phyloP scores from a whole-genome alignment of 1,140 invertebrate species.

The Andricus grossulariae region DNA sequence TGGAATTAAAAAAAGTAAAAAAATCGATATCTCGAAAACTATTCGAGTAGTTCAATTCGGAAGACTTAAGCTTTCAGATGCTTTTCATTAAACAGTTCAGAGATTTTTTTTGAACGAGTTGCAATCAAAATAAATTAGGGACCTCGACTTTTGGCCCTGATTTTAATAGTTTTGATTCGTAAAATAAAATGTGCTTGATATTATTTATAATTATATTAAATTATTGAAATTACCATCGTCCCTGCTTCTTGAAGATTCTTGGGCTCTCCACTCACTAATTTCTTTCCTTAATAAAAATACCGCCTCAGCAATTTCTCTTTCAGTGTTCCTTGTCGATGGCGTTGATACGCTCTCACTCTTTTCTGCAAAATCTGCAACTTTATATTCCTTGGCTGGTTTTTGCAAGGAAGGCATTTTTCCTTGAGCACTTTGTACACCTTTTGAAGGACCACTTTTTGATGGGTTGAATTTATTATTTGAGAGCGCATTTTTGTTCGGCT shows the following conservation, averaged over 20 bases:
- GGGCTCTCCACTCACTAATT: constrained; percentile 47
- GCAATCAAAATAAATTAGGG: too few relatives aligned
- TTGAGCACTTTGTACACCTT: not conserved
- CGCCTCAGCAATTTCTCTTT: constrained; percentile 31
- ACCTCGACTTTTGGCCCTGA: too few relatives aligned
- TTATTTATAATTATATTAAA: not conserved
- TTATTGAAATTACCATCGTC: constrained; percentile 30
- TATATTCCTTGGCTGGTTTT: constrained; percentile 6
- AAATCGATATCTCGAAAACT: too few relatives aligned
- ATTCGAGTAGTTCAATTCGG: too few relatives aligned
- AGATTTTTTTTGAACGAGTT: too few relatives aligned
- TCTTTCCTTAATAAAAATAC: constrained; percentile 40
- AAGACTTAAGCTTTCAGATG: too few relatives aligned
- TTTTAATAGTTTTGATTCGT: too few relatives aligned
- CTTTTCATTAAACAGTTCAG: too few relatives aligned
- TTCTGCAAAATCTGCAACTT: constrained; percentile 19
- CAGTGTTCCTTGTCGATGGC: constrained; percentile 15
- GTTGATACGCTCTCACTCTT: constrained; percentile 12
- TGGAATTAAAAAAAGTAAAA: too few relatives aligned
- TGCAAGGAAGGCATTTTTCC: not conserved
- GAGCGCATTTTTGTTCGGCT: not conserved
- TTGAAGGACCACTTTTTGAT: not conserved
- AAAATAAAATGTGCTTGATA: not conserved
- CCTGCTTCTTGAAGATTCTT: constrained; percentile 36
- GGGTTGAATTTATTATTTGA: not conserved